phyloP scores from a whole-genome alignment of 30 jellyfish, hydroid and myxozoan species.

The Aurelia sp. region DNA sequence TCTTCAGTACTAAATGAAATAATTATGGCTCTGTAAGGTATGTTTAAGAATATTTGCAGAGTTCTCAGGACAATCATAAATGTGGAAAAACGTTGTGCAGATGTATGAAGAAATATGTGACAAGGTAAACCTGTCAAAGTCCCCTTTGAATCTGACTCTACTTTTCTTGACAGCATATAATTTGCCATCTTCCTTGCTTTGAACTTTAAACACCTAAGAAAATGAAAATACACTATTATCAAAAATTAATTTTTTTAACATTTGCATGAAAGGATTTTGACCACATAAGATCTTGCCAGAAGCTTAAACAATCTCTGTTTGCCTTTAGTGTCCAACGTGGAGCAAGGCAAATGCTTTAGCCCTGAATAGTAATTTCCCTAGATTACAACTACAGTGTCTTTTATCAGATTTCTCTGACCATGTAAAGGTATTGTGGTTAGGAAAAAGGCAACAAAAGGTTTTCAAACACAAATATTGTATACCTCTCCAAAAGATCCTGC shows the following conservation, averaged over 20 bases:
- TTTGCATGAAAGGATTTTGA: not conserved
- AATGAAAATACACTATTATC: not conserved
- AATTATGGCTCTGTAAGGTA: too few species aligned
- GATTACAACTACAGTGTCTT: not conserved
- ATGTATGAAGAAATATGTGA: not conserved
- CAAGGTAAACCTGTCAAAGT: constrained; percentile 64
- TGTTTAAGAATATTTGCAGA: too few species aligned
- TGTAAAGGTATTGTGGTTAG: not conserved
- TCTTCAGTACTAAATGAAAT: too few species aligned
- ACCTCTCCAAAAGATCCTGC: constrained; percentile 98
- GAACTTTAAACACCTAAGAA: constrained; percentile 82
- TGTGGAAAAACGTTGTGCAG: too few species aligned
- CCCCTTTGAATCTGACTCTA: constrained; percentile 91
- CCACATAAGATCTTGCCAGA: not conserved
- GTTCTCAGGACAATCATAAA: too few species aligned
- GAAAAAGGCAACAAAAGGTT: not conserved
- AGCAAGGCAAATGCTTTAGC: too few species aligned
- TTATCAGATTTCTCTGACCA: not conserved
- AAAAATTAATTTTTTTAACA: too few species aligned
- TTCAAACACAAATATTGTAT: not conserved
- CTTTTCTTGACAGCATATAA: constrained; percentile 92
- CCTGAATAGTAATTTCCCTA: not conserved
- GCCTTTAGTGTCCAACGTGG: too few species aligned
- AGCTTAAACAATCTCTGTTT: not conserved
- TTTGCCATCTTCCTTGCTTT: constrained; percentile 95